phyloP scores from a whole-genome alignment of 2,797 vertebrate species.

The Chaenodraco wilsoni region DNA sequence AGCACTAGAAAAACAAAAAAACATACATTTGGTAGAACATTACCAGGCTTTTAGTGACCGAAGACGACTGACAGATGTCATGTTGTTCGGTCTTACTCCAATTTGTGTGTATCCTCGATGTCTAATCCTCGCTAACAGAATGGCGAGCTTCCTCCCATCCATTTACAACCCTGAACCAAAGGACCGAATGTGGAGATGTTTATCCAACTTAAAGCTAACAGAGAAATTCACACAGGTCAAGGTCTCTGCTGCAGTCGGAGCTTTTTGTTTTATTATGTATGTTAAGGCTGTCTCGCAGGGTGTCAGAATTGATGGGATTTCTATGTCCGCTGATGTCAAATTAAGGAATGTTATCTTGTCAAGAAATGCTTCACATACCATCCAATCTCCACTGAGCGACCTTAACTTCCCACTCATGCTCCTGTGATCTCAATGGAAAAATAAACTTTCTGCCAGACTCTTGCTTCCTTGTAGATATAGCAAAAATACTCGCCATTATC shows the following conservation, averaged over 20 bases:
- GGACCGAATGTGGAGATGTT: conserved; percentile 19
- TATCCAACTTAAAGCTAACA: not conserved
- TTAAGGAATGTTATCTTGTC: conserved; percentile 20
- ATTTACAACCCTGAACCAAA: conserved; percentile 9
- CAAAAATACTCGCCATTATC: conserved; percentile 23
- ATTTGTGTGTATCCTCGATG: conserved; percentile 1
- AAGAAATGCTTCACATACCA: conserved; percentile 22
- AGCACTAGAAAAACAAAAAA: too few species aligned
- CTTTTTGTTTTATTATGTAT: not conserved
- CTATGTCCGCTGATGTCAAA: not conserved
- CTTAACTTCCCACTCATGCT: conserved; percentile 8
- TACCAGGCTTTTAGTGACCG: not conserved
- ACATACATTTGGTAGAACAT: too few species aligned
- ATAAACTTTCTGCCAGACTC: conserved; percentile 18
- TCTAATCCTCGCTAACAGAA: conserved; percentile 15
- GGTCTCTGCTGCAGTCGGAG: not conserved
- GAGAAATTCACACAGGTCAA: conserved; percentile 7
- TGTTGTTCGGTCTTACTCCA: not conserved
- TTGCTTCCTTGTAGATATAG: conserved; percentile 35
- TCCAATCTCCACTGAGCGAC: not conserved
- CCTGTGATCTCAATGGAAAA: conserved; percentile 25
- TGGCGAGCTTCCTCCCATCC: conserved; percentile 30
- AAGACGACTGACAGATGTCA: not conserved
- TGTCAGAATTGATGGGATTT: conserved; percentile 16
- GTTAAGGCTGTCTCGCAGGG: conserved; percentile 28